A percentile compares a stretch with the other conserved stretches of the same genome.
phyloP scores from a whole-genome alignment of 2,888 invertebrate species.

The Leptopterna dolabrata region DNA sequence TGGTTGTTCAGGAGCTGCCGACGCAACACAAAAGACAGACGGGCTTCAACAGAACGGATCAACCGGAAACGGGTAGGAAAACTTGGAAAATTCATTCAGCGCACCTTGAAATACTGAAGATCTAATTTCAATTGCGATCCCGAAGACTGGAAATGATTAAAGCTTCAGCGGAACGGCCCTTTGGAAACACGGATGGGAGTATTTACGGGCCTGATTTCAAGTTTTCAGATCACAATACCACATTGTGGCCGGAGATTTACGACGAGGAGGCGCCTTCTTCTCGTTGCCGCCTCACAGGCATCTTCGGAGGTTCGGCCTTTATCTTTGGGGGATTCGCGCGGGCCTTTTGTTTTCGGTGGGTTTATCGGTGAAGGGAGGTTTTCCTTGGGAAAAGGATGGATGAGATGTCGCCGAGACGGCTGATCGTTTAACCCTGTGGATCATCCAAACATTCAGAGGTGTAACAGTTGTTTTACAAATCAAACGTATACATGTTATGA shows the following conservation, averaged over 20 bases:
- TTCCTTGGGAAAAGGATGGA: background rate
- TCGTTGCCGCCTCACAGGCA: background rate
- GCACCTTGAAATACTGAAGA: background rate
- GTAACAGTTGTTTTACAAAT: too few relatives aligned
- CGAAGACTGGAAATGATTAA: background rate
- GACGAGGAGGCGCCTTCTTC: background rate
- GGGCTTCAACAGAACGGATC: too few relatives aligned
- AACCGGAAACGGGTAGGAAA: too few relatives aligned
- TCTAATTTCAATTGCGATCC: background rate
- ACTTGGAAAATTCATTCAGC: background rate
- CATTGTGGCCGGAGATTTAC: constrained; percentile 22
- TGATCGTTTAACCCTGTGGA: background rate
- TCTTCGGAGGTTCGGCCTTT: background rate
- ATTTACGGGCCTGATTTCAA: constrained; percentile 8
- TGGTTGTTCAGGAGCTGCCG: too few relatives aligned
- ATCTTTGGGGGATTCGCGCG: background rate
- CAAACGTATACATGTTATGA: too few relatives aligned
- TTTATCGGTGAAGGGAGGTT: background rate
- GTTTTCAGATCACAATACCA: constrained; percentile 34
- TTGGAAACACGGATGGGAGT: background rate
- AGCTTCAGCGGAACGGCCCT: background rate
- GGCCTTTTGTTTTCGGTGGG: background rate
- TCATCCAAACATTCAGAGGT: background rate
- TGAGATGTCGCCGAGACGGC: background rate
- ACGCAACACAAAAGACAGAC: too few relatives aligned